phyloP scores from a whole-genome alignment of 1,140 invertebrate species.

The Drosophila murphyi region DNA sequence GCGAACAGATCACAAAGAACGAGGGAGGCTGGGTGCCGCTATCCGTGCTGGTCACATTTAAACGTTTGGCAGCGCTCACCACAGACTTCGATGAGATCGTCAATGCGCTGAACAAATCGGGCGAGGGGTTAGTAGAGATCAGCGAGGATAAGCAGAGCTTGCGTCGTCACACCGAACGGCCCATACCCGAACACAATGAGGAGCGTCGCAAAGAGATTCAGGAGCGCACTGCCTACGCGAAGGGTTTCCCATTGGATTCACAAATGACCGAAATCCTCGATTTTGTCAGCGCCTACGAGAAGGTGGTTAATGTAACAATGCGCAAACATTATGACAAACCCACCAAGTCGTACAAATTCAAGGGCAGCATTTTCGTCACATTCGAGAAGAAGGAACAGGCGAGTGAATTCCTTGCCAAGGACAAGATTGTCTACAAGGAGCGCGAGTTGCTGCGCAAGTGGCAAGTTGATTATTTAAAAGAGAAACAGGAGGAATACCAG shows the following conservation, averaged over 20 bases:
- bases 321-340: slow-evolving; percentile 89
- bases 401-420: slow-evolving; percentile 86
- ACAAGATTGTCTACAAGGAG: slow-evolving; percentile 89
- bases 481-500: slow-evolving; percentile 88
- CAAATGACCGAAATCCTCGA: slow-evolving; percentile 90
- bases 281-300: slow-evolving; percentile 90
- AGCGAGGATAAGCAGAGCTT: slow-evolving; percentile 94
- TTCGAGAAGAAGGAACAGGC: slow-evolving; percentile 91
- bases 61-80: slow-evolving; percentile 91
- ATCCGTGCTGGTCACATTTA: slow-evolving; percentile 94
- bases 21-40: slow-evolving; percentile 96
- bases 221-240: slow-evolving; percentile 92
- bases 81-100: slow-evolving; percentile 90
- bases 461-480: slow-evolving; percentile 89
- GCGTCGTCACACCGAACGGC: slow-evolving; percentile 90
- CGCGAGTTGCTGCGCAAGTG: slow-evolving; percentile 89
- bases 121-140: slow-evolving; percentile 90
- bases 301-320: slow-evolving; percentile 91
- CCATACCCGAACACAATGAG: slow-evolving; percentile 94
- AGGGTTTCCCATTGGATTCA: slow-evolving; percentile 92
- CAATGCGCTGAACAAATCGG: slow-evolving; percentile 90
- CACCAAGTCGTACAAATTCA: slow-evolving; percentile 89
- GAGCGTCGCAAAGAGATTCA: slow-evolving; percentile 92
- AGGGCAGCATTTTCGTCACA: slow-evolving; percentile 95
- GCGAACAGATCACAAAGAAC: slow-evolving; percentile 90